A percentile compares a stretch with the other conserved stretches of the same genome.
Conservation (phyloP, 2,888 invertebrate genomes). For the Drosophila anceps region DNA sequence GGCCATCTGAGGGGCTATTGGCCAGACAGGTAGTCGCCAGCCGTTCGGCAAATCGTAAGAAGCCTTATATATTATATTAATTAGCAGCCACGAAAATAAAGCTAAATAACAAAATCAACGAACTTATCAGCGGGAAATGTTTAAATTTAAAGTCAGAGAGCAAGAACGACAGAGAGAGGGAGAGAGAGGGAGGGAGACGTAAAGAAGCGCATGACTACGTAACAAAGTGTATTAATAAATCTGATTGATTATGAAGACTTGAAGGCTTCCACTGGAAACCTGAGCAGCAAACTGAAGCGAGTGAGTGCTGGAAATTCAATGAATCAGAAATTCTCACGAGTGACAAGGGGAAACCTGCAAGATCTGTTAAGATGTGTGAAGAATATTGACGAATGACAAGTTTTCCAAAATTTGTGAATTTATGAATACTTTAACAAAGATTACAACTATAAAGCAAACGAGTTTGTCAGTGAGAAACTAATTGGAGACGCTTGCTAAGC, state of each 20-base stretch:
- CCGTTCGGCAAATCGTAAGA: conserved; percentile 40
- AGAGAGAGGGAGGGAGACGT: neutral
- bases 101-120: conserved; percentile 10
- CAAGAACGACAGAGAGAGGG: neutral
- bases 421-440: neutral
- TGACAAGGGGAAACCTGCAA: neutral
- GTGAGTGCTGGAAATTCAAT: too few species aligned
- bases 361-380: too few species aligned
- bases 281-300: neutral
- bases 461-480: neutral
- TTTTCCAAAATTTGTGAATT: neutral
- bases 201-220: neutral
- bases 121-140: conserved; percentile 26
- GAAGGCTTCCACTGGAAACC: neutral
- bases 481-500: neutral
- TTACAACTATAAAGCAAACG: neutral
- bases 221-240: conserved; percentile 1
- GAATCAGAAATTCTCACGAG: neutral
- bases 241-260: neutral
- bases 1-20: conserved; percentile 12
- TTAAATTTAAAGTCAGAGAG: neutral
- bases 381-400: neutral
- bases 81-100: conserved; percentile 36
- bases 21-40: conserved; percentile 9
- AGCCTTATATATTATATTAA: conserved; percentile 44